Evolutionary conservation across 2,888 invertebrate species (phyloP), one percentile per base, ranked within the genome.

Genomic region (Autographa gamma): DNA sequence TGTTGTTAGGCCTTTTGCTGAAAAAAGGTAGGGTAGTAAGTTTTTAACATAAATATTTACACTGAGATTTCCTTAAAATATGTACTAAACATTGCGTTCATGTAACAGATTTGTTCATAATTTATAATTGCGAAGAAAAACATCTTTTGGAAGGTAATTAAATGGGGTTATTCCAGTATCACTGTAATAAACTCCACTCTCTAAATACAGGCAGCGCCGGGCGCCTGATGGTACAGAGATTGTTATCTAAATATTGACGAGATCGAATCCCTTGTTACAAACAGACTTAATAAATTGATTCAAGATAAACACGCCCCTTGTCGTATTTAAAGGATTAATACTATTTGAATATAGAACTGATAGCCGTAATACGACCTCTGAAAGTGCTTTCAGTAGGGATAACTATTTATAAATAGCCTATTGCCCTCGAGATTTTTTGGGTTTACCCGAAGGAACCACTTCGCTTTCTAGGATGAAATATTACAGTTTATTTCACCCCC

Each of bases 181-280:
- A 65, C 54, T 70, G 52, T 70, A 76, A 71, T 68, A 78, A 78
- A 76, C 66, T 71, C 52, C 69, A 69, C 60, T 69, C 69, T 74
- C 54, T 76, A 74, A 80, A 73, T 65, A 66, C 73, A 48, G 66
- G 32, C 62, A 71, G 72, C 66, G 69, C 78, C 71, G 66, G 67
- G 52, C 80, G 78, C 77, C 79, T 67, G 79, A 74, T 81, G 85
- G 82, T 78, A 85, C 85, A 83, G 81, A 81, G 80, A 84, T 81
- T 83, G 86, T 89, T 89, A 88, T 89, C 87, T 88, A 89, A 90
- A 91, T 87, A 89, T 89, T 91, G 88, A 88, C 82, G 86, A 86
- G 88, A 90, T 90, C 86, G 84, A 85, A 89, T 82, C 85, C 85
- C 81, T 86, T 85, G 74, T 77, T 77, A 83, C 81, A 83, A 81